A percentile compares a stretch with the other conserved stretches of the same genome.
phyloP scores from a whole-genome alignment of 2,797 vertebrate genomes.

The Alcedo quadribrachys region DNA sequence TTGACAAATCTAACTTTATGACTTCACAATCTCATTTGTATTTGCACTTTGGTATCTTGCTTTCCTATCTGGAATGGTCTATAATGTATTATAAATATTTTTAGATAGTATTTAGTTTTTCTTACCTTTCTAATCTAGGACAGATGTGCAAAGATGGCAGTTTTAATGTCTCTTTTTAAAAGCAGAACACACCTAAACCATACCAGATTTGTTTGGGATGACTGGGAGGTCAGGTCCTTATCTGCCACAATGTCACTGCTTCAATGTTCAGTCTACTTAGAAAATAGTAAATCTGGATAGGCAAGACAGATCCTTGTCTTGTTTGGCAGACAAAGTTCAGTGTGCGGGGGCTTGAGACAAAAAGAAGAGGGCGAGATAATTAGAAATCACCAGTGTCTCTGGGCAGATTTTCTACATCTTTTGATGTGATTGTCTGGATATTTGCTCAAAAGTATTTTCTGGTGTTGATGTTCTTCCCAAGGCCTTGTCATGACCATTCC shows the following conservation, averaged over 20 bases:
- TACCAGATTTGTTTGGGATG: background rate
- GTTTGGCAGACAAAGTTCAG: background rate
- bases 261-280: background rate
- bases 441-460: background rate
- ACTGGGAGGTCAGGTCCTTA: background rate
- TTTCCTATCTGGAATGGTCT: background rate
- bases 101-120: background rate
- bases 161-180: background rate
- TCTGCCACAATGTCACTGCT: background rate
- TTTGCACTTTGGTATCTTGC: background rate
- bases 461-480: background rate
- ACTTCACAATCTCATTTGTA: fast-evolving
- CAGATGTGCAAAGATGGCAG: background rate
- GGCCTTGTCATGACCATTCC: background rate
- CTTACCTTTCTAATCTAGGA: background rate
- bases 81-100: background rate
- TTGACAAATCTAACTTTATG: no score
- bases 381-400: background rate
- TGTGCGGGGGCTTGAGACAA: background rate
- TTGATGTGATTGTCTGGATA: background rate
- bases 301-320: background rate
- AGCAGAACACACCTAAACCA: background rate
- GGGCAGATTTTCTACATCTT: background rate
- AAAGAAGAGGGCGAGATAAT: background rate
- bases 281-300: background rate